Percentiles rank a stretch among this genome's conserved stretches.
phyloP scores from a whole-genome alignment of 2,888 invertebrate genomes.

The Crioceris asparagi region DNA sequence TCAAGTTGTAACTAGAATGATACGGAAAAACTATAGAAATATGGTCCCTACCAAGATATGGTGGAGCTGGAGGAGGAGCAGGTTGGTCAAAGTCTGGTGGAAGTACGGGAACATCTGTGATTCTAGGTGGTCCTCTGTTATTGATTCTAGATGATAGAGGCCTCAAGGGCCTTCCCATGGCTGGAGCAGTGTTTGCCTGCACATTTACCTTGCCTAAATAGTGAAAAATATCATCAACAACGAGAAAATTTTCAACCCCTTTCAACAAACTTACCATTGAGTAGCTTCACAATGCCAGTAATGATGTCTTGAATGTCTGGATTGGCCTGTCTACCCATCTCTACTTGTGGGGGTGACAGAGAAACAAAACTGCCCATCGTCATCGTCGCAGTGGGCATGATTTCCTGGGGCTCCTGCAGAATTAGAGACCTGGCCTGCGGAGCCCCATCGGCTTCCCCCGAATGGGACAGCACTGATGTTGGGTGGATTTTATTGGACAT shows the following conservation, averaged over 20 bases:
- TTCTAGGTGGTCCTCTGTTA: slow-evolving; percentile 79
- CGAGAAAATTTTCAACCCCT: background rate
- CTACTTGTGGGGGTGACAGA: slow-evolving; percentile 28
- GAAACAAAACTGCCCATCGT: slow-evolving; percentile 43
- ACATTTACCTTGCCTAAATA: slow-evolving; percentile 62
- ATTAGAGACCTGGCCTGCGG: slow-evolving; percentile 59
- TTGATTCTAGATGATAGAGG: slow-evolving; percentile 73
- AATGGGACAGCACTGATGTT: slow-evolving; percentile 32
- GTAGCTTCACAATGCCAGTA: slow-evolving; percentile 75
- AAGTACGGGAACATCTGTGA: slow-evolving; percentile 63
- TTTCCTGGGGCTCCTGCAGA: slow-evolving; percentile 53
- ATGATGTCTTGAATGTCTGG: slow-evolving; percentile 85
- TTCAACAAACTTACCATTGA: slow-evolving; percentile 72
- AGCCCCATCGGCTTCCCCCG: slow-evolving; percentile 71
- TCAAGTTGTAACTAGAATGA: too few relatives aligned
- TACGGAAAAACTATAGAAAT: too few relatives aligned
- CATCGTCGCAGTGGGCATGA: slow-evolving; percentile 39
- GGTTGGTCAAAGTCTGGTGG: slow-evolving; percentile 56
- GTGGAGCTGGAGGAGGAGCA: slow-evolving; percentile 38
- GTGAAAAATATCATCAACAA: background rate
- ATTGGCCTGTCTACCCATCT: slow-evolving; percentile 45
- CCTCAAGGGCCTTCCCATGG: slow-evolving; percentile 49
- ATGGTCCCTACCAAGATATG: too few relatives aligned
- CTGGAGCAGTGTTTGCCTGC: slow-evolving; percentile 59
- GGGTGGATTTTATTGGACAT: slow-evolving; percentile 22